Base-by-base conservation (phyloP, 2,113 vertebrate species). In the Pelusios castaneus region DNA sequence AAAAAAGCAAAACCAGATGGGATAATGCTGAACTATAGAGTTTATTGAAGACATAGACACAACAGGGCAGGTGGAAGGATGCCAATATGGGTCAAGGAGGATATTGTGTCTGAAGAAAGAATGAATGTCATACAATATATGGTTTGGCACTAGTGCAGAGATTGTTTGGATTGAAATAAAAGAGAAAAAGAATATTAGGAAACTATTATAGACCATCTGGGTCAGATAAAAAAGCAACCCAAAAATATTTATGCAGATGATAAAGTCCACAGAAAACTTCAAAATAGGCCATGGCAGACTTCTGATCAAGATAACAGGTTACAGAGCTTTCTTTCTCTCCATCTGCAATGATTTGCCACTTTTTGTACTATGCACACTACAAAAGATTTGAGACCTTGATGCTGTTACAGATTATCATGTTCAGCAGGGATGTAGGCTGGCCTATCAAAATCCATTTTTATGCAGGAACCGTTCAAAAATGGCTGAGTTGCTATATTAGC, bases 101-200 rank as follows among this genome's bases (percentile, higher is more conserved):
- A 97, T 97, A 97, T 96, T 97, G 97, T 97, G 97, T 97, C 97
- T 97, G 96, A 93, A 94, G 90, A 86, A 93, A 94, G 51, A 81
- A 98, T 91, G 98, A 98, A 98, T 98, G 97, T 85, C 76, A 88
- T 78, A 85, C 95, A 96, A 97, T 96, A 96, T 70, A 94, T 88
- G 96, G 95, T 73, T 97, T 98, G 98, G 98, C 98, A 95, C 84
- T 58, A 45, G 85, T 5, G 19, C 60, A 97, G 91, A 80, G 96
- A 95, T 82, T 52, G 89, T 92, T 98, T 97, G 97, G 98, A 97
- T 94, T 85, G 96, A 97, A 97, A 97, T 95, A 90, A 97, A 97
- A 98, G 97, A 98, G 94, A 51, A 47, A 94, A 84, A 85, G 86
- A 94, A 91, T 96, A 93, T 88, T 96, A 94, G 97, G 96, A 96